Evolutionary conservation across 2,888 invertebrate genomes (phyloP).

Genomic region (Macaria notata): DNA sequence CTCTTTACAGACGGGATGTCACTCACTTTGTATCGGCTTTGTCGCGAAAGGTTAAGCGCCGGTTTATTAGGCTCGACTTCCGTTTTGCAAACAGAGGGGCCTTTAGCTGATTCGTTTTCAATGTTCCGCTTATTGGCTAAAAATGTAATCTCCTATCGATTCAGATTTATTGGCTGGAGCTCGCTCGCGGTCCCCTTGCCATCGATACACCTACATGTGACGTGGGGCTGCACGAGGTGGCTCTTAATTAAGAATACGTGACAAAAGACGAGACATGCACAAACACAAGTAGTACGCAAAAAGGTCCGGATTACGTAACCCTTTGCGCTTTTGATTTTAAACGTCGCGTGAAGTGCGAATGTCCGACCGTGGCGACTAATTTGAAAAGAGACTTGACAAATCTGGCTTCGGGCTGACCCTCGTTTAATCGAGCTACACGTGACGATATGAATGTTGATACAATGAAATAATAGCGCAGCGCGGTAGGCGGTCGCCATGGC

Average conservation of each 20-base stretch:
- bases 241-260: conserved; percentile 83
- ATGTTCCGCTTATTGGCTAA: conserved; percentile 50
- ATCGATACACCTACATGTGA: conserved; percentile 71
- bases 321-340: conserved; percentile 81
- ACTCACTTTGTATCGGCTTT: conserved; percentile 81
- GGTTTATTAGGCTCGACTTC: conserved; percentile 80
- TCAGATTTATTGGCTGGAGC: conserved; percentile 55
- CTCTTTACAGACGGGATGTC: conserved; percentile 77
- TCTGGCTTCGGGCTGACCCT: conserved; percentile 77
- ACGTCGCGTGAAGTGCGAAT: conserved; percentile 75
- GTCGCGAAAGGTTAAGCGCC: conserved; percentile 79
- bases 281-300: conserved; percentile 73
- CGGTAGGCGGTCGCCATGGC: conserved; percentile 72
- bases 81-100: conserved; percentile 74
- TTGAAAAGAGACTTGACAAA: conserved; percentile 78
- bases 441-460: conserved; percentile 78
- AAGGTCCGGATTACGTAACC: conserved; percentile 81
- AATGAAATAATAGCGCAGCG: conserved; percentile 70
- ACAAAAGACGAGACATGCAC: conserved; percentile 81
- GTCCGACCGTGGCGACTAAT: conserved; percentile 70
- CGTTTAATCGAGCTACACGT: conserved; percentile 75
- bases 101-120: conserved; percentile 58
- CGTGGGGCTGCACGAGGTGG: conserved; percentile 71
- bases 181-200: conserved; percentile 58
- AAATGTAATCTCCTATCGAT: conserved; percentile 49